Evolutionary conservation across 2,113 vertebrate genomes (phyloP), one percentile per base, ranked within the genome.

Genomic region (Pseudorasbora parva): DNA sequence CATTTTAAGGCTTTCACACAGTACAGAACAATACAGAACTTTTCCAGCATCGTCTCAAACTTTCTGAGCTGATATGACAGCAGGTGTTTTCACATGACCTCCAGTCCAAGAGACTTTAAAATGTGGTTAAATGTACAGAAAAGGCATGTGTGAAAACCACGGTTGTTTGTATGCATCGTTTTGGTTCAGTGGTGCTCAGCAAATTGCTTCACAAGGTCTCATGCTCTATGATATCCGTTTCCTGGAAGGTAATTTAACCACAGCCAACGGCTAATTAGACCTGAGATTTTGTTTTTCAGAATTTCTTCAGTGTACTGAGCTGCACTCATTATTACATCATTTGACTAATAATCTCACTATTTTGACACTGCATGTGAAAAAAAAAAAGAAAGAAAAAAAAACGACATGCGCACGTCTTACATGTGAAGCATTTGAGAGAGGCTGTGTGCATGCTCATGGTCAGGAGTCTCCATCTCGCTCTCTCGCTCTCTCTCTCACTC

Each of bases 401-500:
- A 7, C 1, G 37, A 7, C 37, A 37, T 37, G 33, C 15, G 17
- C 45, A 47, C n/a, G n/a, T 43, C 33, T 60, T 60, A 57, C 6
- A n/a, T 69, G 60, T 14, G 64, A 79, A 47, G 77, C 27, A 62
- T 66, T 49, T 79, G 77, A 47, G 41, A 25, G 17, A 68, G 21
- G 64, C 1, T 4, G 19, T 68, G 19, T 21, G 30, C 33, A 4
- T 68, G 64, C 43, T n/a, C 43, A 33, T 47, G 41, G 49, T 49
- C 43, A 56, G 3, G 47, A 81, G 8, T 21, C 17, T 82, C 15
- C 23, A 30, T 12, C n/a, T n/a, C n/a, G n/a, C n/a, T 2, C 17
- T 49, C 5, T 51, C 11, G 6, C 17, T 49, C 5, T 51, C 11
- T 17, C 30, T 43, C 30, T 43, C 41, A 2, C 33, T 15, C 27